Base-by-base conservation (phyloP, 2,888 invertebrate genomes). In the Pterostichus madidus region DNA sequence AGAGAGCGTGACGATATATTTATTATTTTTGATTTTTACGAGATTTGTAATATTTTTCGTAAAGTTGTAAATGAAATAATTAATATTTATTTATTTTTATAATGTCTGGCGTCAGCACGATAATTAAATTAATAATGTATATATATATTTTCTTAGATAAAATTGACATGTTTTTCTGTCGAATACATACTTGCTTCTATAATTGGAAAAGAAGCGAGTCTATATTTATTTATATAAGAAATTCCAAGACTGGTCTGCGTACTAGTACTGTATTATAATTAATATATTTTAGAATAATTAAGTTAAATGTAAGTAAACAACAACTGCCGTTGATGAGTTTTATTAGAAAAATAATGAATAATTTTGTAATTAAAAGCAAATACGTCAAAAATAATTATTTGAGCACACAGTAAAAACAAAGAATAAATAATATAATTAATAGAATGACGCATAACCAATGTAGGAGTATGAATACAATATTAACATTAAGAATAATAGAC, bases 341-440 rank as follows among this genome's bases (percentile, higher is more conserved):
- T 35, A 64, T 35, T 4, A 64, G 49, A 8, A 39, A 39, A 49
- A 49, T 49, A 49, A 49, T 49, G 64, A 64, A 64, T 64, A 59
- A 59, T 31, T 59, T 59, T 59, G 59, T 59, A 64, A 64, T 64
- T 64, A 64, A 64, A 64, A 64, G 32, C 35, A 64, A 64, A 64
- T 64, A 64, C 64, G 64, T 64, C 64, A 35, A 64, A 64, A 64
- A 64, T 64, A 64, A 64, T 64, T 64, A 64, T 64, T 64, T 13
- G 35, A 64, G 31, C n/a, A 35, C 6, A 64, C 32, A 7, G 64
- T 64, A 13, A 35, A 64, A 64, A 53, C 59, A 59, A 59, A 59
- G 59, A 59, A 59, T 59, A 59, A 64, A 64, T 64, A 64, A 59
- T 59, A 59, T 64, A 64, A 64, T 64, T 64, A 64, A 64, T 64